phyloP scores from a whole-genome alignment of 2,113 vertebrate species.

The Hypanus sabinus region DNA sequence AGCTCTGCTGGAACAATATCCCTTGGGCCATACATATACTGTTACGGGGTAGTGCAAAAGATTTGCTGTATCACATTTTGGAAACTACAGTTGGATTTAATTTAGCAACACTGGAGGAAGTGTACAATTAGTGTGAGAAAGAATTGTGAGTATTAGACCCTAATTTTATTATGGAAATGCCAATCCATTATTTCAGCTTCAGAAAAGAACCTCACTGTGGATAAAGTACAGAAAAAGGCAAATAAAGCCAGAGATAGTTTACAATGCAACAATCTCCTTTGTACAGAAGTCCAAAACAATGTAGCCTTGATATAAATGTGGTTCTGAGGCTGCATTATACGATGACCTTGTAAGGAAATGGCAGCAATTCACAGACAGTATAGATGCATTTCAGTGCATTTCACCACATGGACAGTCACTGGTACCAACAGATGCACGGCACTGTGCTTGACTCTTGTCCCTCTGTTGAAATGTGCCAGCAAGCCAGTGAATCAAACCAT shows the following conservation, averaged over 20 bases:
- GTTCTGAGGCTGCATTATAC: background rate
- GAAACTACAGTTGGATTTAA: background rate
- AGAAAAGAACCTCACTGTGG: background rate
- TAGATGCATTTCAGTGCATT: background rate
- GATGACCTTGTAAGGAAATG: background rate
- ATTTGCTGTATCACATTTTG: background rate
- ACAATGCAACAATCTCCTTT: background rate
- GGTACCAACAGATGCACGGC: background rate
- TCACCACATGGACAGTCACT: background rate
- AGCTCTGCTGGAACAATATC: background rate
- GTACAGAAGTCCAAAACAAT: background rate
- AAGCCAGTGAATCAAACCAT: too few relatives aligned
- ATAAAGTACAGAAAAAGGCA: background rate
- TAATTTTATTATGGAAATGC: background rate
- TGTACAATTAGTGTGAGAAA: background rate
- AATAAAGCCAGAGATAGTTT: background rate
- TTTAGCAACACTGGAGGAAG: background rate
- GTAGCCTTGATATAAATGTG: background rate
- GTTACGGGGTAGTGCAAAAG: background rate
- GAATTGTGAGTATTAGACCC: background rate
- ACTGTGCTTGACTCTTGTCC: too few relatives aligned
- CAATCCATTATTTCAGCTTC: background rate
- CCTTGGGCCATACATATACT: background rate
- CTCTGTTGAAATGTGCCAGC: too few relatives aligned
- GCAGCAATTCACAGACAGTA: background rate